phyloP scores from a whole-genome alignment of 2,113 vertebrate genomes.

The Silurus meridionalis region DNA sequence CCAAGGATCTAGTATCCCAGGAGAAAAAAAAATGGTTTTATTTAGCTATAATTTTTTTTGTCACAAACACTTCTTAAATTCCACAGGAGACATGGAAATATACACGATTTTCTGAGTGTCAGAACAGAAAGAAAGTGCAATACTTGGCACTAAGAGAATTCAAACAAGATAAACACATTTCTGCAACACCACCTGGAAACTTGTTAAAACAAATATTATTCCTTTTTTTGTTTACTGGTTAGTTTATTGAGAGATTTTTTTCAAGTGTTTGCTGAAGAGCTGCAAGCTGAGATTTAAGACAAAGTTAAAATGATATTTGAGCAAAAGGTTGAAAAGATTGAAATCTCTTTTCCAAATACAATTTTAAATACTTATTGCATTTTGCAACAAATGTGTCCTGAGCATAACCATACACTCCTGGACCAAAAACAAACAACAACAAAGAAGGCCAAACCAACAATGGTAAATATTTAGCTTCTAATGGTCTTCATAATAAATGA shows the following conservation, averaged over 20 bases:
- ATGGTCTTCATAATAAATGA: no score
- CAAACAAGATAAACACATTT: constrained; percentile 8
- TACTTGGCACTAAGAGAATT: not conserved
- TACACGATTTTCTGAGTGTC: not conserved
- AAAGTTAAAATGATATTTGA: not conserved
- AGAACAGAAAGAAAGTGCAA: not conserved
- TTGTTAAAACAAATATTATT: not conserved
- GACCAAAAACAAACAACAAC: not conserved
- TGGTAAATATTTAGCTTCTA: no score
- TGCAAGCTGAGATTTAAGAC: not conserved
- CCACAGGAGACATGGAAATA: not conserved
- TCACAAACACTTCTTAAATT: not conserved
- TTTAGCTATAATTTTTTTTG: not conserved
- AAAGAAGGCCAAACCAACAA: no score
- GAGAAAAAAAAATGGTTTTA: not conserved
- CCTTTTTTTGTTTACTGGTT: not conserved
- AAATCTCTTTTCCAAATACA: not conserved
- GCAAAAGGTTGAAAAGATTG: not conserved
- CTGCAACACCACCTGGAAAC: constrained; percentile 8
- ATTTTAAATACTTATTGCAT: not conserved
- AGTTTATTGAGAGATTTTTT: not conserved
- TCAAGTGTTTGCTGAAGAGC: not conserved
- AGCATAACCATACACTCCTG: not conserved
- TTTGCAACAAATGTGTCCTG: not conserved
- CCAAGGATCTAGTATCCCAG: not conserved